These are phyloP conservation scores for Paracanthobrama guichenoti DNA, from an alignment of 2,113 vertebrate species.

Conservation along the genomic window DNA sequence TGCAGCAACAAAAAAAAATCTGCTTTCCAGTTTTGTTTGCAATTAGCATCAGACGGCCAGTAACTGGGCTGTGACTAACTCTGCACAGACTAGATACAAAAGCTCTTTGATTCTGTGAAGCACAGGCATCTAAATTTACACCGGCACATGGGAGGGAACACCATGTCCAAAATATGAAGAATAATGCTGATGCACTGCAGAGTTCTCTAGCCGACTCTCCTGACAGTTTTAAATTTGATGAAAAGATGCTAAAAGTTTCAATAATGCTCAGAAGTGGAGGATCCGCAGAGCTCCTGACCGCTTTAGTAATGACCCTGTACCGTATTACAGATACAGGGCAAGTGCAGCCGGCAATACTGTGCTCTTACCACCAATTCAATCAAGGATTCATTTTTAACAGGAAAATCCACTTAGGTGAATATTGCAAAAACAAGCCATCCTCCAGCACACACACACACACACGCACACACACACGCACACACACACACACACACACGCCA, in stretches of 20 bases:
- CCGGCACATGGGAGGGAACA: background rate
- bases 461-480: background rate
- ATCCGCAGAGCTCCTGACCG: conserved; percentile 46
- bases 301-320: conserved; percentile 57
- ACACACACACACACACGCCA: background rate
- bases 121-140: background rate
- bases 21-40: background rate
- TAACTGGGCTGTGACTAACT: background rate
- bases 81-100: background rate
- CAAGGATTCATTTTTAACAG: background rate
- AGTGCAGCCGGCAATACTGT: background rate
- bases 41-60: background rate
- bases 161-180: background rate
- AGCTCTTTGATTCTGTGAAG: background rate
- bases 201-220: background rate
- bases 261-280: conserved; percentile 37
- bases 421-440: conserved; percentile 2
- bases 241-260: conserved; percentile 21
- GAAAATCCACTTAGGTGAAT: conserved; percentile 25
- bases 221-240: conserved; percentile 16
- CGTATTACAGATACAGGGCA: conserved; percentile 1
- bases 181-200: conserved; percentile 26
- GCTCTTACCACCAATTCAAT: conserved; percentile 12
- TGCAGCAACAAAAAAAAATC: too few relatives aligned
- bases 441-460: background rate